These are phyloP conservation scores for Accipiter cooperii DNA, from an alignment of 2,113 vertebrate genomes.

Conservation along the genomic window DNA sequence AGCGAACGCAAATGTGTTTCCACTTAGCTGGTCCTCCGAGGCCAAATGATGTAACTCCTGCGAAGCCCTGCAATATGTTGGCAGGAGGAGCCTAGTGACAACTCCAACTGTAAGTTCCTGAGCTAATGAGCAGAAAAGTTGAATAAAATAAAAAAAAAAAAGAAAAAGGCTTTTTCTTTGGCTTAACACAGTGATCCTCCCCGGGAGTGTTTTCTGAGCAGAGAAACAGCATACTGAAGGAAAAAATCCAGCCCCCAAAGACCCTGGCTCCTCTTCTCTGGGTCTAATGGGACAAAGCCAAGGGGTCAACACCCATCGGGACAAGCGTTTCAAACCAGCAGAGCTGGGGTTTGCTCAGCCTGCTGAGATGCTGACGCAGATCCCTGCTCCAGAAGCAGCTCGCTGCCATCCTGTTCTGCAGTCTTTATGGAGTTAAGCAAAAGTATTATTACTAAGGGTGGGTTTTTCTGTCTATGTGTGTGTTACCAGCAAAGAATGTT, in stretches of 20 bases:
- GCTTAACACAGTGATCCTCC: not conserved
- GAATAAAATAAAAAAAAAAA: not conserved
- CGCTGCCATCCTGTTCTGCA: not conserved
- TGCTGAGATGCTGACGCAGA: not conserved
- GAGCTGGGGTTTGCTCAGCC: not conserved
- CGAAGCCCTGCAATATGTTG: slow-evolving; percentile 35
- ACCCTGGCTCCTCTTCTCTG: not conserved
- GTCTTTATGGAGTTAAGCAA: slow-evolving; percentile 53
- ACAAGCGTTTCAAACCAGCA: not conserved
- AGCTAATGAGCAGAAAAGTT: slow-evolving; percentile 23
- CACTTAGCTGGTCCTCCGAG: slow-evolving; percentile 34
- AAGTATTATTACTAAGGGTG: not conserved
- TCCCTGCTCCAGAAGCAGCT: not conserved
- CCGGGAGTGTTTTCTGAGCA: not conserved
- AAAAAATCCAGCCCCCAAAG: not conserved
- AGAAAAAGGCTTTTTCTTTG: not conserved
- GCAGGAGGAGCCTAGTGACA: slow-evolving; percentile 24
- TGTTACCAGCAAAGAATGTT: slow-evolving; percentile 61
- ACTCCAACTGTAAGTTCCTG: slow-evolving; percentile 41
- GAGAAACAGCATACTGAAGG: not conserved
- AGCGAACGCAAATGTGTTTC: slow-evolving; percentile 34
- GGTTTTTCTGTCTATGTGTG: not conserved
- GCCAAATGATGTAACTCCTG: slow-evolving; percentile 62
- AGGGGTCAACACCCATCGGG: not conserved
- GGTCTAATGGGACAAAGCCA: not conserved